phyloP scores from a whole-genome alignment of 2,113 vertebrate species.

The Cyprinodon brontotheroides region DNA sequence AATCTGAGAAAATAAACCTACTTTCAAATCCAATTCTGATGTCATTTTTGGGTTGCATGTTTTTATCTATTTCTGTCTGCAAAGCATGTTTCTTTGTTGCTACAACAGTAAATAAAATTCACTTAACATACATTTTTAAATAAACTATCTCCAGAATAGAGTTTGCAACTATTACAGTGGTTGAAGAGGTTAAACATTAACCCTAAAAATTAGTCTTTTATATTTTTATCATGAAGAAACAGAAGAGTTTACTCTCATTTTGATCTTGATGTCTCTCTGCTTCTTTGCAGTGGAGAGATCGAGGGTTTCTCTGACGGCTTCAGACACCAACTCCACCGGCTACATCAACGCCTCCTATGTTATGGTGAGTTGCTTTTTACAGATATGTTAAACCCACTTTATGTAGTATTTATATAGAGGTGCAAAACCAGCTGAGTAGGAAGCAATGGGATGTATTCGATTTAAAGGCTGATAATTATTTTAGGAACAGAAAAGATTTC shows the following conservation, averaged over 20 bases:
- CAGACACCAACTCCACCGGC: slow-evolving; percentile 86
- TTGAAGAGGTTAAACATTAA: neutral
- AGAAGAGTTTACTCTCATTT: neutral
- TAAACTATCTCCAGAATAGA: neutral
- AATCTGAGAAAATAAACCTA: too few relatives aligned
- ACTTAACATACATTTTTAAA: too few relatives aligned
- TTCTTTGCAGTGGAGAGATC: slow-evolving; percentile 90
- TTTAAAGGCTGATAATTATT: too few relatives aligned
- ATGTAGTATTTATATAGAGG: neutral
- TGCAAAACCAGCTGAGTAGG: too few relatives aligned
- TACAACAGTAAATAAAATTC: too few relatives aligned
- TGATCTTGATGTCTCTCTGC: neutral
- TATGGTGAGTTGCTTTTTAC: slow-evolving; percentile 80
- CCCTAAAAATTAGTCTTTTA: too few relatives aligned
- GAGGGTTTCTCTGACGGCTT: slow-evolving; percentile 87
- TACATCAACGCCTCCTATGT: slow-evolving; percentile 98
- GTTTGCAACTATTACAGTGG: neutral
- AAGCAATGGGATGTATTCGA: too few relatives aligned
- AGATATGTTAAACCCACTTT: neutral
- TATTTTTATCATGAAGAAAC: neutral
- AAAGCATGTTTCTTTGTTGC: neutral
- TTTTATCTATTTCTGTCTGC: neutral
- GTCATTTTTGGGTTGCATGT: too few relatives aligned
- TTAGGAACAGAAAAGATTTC: too few relatives aligned
- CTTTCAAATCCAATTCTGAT: too few relatives aligned